Base-by-base conservation (phyloP, 2,113 vertebrate genomes). In the Motacilla tschutschensis region DNA sequence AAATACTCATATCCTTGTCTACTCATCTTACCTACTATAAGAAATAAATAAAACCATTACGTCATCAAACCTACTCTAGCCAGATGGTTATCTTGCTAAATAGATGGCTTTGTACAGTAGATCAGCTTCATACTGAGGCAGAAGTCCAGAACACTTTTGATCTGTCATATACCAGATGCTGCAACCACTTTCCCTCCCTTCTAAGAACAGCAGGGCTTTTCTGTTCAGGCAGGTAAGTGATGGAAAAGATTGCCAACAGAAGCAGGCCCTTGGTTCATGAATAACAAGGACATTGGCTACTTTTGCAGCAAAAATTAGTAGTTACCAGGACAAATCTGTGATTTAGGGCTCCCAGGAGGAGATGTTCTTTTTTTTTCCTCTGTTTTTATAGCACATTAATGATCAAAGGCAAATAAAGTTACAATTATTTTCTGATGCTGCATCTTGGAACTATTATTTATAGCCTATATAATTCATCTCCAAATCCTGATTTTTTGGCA, bases 71-170 rank as follows among this genome's bases (percentile, higher is more conserved):
- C 36, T 83, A 63, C 46, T 83, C 72, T 6, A 15, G 72, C 54
- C 90, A 92, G 88, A 91, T 89, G 83, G 72, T 74, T 90, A 76
- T 87, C 75, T 81, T 84, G 44, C 36, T 82, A 87, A 89, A 93
- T 90, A 79, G 51, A 66, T 89, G 63, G 67, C 47, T 93, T 79
- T 84, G 72, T 44, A 59, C 35, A 79, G 40, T 50, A 58, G 40
- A 70, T 63, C 4, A 1, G 17, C 64, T 83, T 85, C 62, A 59
- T 41, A 41, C 72, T 89, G 91, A 87, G 76, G 48, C 64, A 90
- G 44, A 33, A 79, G 57, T 66, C 72, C 82, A 89, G 64, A 90
- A 74, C 22, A 24, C 60, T 85, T 89, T 74, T 83, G 76, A 85
- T 79, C 57, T 57, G 19, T 66, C 70, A n/a, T 66, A 53, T 77